Evolutionary conservation across 2,797 vertebrate genomes (phyloP).

Genomic region (Crocidura indochinensis): DNA sequence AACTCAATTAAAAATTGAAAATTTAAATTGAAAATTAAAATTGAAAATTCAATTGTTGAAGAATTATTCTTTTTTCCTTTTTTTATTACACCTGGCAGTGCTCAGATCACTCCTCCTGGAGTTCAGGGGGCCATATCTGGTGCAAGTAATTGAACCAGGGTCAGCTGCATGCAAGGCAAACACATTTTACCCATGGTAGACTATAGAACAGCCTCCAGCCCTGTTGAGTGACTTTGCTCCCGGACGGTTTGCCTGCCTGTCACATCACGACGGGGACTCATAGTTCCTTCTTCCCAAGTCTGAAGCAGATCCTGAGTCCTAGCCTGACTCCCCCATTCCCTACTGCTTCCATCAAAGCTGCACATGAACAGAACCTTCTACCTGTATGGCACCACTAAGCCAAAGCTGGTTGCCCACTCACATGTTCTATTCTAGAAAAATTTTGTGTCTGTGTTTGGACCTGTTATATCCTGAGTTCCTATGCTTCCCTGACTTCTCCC

Average conservation of each 20-base stretch:
- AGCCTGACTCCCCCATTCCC: not conserved
- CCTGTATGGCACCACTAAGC: not conserved
- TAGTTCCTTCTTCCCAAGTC: not conserved
- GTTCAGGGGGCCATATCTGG: too few species aligned
- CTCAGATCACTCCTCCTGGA: too few species aligned
- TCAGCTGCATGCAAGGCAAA: not conserved
- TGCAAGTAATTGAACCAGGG: too few species aligned
- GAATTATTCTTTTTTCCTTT: too few species aligned
- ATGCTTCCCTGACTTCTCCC: not conserved
- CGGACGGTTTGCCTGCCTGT: constrained; percentile 5
- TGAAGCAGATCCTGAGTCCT: not conserved
- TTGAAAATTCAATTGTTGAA: too few species aligned
- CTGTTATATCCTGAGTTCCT: not conserved
- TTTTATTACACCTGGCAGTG: too few species aligned
- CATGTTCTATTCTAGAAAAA: not conserved
- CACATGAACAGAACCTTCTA: not conserved
- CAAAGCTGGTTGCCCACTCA: not conserved
- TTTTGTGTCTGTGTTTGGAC: not conserved
- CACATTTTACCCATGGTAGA: not conserved
- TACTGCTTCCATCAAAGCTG: not conserved
- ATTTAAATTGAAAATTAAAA: constrained; percentile 9
- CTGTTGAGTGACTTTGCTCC: constrained; percentile 26
- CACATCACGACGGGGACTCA: not conserved
- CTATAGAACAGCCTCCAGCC: too few species aligned
- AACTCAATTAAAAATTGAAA: not conserved